A percentile compares a stretch with the other conserved stretches of the same genome.
These are phyloP conservation scores for Drosophila paulistorum DNA, from an alignment of 1,140 invertebrate genomes.

Conservation along the genomic window DNA sequence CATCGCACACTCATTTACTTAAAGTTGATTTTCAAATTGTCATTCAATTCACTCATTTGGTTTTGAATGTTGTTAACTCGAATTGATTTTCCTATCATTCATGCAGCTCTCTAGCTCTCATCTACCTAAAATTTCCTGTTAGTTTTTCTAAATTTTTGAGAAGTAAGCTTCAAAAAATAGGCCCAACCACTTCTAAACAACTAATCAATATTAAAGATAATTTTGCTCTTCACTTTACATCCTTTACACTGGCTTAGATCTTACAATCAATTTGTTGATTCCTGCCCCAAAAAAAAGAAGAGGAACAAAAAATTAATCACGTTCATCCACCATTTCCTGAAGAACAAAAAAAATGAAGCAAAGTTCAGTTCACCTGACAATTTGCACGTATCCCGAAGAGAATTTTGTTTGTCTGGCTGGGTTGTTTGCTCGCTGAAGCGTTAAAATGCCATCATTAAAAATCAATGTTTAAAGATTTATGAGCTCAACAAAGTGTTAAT, in stretches of 20 bases:
- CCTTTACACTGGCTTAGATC: neutral
- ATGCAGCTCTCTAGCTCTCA: no score
- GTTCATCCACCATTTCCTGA: slow-evolving; percentile 25
- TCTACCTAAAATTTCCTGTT: no score
- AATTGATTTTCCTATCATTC: no score
- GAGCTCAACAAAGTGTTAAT: slow-evolving; percentile 77
- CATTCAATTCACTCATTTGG: no score
- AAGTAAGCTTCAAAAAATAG: neutral
- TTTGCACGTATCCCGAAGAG: slow-evolving; percentile 49
- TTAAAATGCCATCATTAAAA: slow-evolving; percentile 77
- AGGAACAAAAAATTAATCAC: slow-evolving; percentile 41
- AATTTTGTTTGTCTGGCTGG: slow-evolving; percentile 18
- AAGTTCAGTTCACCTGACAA: slow-evolving; percentile 35
- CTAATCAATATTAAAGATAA: slow-evolving; percentile 13
- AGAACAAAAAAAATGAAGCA: slow-evolving; percentile 2
- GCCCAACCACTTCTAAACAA: neutral
- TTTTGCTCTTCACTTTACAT: neutral
- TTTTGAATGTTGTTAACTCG: no score
- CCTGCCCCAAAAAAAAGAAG: neutral
- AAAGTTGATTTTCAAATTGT: no score
- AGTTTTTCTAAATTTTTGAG: no score
- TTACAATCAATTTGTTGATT: slow-evolving; percentile 28
- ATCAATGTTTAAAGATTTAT: slow-evolving; percentile 80
- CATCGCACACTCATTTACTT: no score
- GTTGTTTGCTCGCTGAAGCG: slow-evolving; percentile 56